Conservation (phyloP, 2,888 invertebrate species). For the Heteromurus nitidus region DNA sequence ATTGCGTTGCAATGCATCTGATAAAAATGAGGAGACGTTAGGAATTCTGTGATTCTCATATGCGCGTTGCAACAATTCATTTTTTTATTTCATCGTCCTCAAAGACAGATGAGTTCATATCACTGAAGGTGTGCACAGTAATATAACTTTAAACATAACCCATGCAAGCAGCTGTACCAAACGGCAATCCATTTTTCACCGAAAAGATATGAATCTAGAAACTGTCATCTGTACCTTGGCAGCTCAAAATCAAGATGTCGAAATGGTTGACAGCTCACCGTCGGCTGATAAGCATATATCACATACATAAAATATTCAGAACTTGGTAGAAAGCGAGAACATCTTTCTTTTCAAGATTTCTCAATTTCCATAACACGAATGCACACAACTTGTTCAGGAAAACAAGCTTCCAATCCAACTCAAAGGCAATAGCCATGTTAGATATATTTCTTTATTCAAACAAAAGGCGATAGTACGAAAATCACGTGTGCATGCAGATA, state of each 20-base stretch:
- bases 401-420: too few relatives aligned
- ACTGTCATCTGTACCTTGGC: slow-evolving; percentile 67
- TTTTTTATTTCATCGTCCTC: background rate
- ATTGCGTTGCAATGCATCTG: background rate
- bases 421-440: too few relatives aligned
- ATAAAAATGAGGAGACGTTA: background rate
- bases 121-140: background rate
- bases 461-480: too few relatives aligned
- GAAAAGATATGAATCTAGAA: slow-evolving; percentile 70
- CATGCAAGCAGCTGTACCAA: too few relatives aligned
- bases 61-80: background rate
- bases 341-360: slow-evolving; percentile 19
- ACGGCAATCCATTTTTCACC: slow-evolving; percentile 72
- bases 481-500: too few relatives aligned
- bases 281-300: slow-evolving; percentile 71
- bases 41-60: slow-evolving; percentile 26
- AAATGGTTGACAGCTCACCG: slow-evolving; percentile 71
- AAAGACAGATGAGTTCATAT: background rate
- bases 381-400: too few relatives aligned
- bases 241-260: slow-evolving; percentile 71
- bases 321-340: slow-evolving; percentile 14
- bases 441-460: too few relatives aligned
- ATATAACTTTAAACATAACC: too few relatives aligned
- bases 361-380: slow-evolving; percentile 23
- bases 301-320: slow-evolving; percentile 39